Base-by-base conservation (phyloP, 1,140 invertebrate species). In the Prorops nasuta region DNA sequence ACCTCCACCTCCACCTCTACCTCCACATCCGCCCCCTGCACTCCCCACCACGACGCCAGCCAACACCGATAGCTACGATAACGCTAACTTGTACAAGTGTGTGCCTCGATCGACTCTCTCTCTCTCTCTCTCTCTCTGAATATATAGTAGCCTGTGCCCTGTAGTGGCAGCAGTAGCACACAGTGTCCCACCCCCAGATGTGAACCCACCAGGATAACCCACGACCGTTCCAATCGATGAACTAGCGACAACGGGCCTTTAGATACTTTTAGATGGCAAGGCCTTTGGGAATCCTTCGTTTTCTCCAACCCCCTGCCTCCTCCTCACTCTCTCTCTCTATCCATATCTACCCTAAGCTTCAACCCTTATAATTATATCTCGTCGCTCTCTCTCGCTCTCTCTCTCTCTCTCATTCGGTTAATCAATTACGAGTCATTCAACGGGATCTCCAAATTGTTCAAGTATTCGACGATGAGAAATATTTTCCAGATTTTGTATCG, bases 191-290 rank as follows among this genome's bases (percentile, higher is more conserved):
- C n/a, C n/a, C n/a, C n/a, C n/a, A n/a, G n/a, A n/a, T n/a, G n/a
- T n/a, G n/a, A n/a, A n/a, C n/a, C 36, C 36, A 37, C 34, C 41
- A 37, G 35, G 38, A 37, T 18, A 46, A 56, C 54, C 59, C 63
- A 61, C 59, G 58, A 56, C 58, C 64, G 70, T 74, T 74, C 69
- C 71, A 72, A 76, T 74, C 69, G 70, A 74, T 74, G 67, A 60
- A 43, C 46, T 47, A 54, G 52, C 63, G 65, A 69, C 60, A 66
- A 66, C 64, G 47, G 52, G 38, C 49, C 56, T 64, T 66, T 67
- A 59, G 53, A 62, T 61, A 59, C 58, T 63, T 55, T 63, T 49
- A 54, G 41, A 57, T 56, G 47, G 17, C 46, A 35, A 8, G 10
- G 20, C 31, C 22, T 35, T 18, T 22, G 20, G 17, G 28, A 17